Conservation (phyloP, 1,140 invertebrate species). For the Anoplolepis gracilipes region DNA sequence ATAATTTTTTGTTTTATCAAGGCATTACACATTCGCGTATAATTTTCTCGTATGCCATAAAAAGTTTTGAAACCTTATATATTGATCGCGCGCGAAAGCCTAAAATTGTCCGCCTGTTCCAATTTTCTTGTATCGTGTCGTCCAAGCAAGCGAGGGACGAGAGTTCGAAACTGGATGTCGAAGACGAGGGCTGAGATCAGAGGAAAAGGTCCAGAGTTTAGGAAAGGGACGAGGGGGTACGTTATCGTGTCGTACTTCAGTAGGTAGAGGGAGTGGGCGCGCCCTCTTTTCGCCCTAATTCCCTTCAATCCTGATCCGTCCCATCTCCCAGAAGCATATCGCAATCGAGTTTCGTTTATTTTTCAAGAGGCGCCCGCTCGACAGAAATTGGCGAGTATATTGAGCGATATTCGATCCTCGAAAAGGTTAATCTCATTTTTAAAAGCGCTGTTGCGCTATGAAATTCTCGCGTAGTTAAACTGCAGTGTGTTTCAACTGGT, state of each 20-base stretch:
- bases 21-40: neutral
- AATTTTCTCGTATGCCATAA: slow-evolving; percentile 15
- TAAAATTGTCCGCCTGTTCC: slow-evolving; percentile 47
- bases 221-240: slow-evolving; percentile 63
- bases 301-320: slow-evolving; percentile 72
- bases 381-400: slow-evolving; percentile 61
- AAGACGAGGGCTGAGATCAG: slow-evolving; percentile 61
- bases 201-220: slow-evolving; percentile 48
- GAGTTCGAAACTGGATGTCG: slow-evolving; percentile 66
- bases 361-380: slow-evolving; percentile 75
- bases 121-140: slow-evolving; percentile 54
- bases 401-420: slow-evolving; percentile 52
- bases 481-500: neutral
- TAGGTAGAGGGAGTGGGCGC: slow-evolving; percentile 65
- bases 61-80: slow-evolving; percentile 59
- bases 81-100: slow-evolving; percentile 69
- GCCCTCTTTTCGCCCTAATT: slow-evolving; percentile 78
- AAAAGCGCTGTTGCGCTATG: slow-evolving; percentile 26
- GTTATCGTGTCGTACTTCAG: slow-evolving; percentile 77
- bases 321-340: slow-evolving; percentile 58
- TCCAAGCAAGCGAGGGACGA: slow-evolving; percentile 64
- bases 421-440: slow-evolving; percentile 53
- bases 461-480: slow-evolving; percentile 18
- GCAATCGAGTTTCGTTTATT: slow-evolving; percentile 78
- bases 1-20: neutral